Percentiles rank a stretch among this genome's conserved stretches.
These are phyloP conservation scores for Eolophus roseicapilla DNA, from an alignment of 2,113 vertebrate genomes.

Conservation along the genomic window DNA sequence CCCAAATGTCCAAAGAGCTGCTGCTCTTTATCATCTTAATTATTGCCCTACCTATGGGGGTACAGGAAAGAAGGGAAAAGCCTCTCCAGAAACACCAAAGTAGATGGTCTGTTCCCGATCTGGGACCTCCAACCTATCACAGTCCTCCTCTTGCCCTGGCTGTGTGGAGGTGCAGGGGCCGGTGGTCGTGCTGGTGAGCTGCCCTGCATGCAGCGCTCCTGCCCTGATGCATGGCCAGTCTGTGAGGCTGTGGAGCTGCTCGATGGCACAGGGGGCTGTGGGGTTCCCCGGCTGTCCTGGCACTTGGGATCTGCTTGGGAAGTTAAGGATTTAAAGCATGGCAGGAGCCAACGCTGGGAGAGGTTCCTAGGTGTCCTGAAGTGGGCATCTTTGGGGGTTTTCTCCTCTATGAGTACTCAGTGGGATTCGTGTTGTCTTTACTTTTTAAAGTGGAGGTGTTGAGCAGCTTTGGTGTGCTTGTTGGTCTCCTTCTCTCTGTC, in stretches of 20 bases:
- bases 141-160: not conserved
- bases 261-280: rapidly evolving
- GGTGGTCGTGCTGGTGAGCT: not conserved
- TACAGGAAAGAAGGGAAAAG: not conserved
- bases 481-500: not conserved
- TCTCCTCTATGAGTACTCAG: not conserved
- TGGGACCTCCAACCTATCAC: not conserved
- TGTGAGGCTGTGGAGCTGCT: not conserved
- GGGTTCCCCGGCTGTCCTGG: not conserved
- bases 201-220: not conserved
- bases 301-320: not conserved
- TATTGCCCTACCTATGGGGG: not conserved
- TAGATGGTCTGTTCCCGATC: not conserved
- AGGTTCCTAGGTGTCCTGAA: not conserved
- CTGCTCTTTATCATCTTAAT: not conserved
- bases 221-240: not conserved
- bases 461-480: not conserved
- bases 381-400: not conserved
- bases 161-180: not conserved
- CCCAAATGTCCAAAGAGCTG: rapidly evolving
- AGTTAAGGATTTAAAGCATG: not conserved
- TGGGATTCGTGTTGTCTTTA: not conserved
- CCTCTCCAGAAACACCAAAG: not conserved
- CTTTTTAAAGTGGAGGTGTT: not conserved
- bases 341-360: not conserved